Evolutionary conservation across 1,140 invertebrate species (phyloP), one percentile per base, ranked within the genome.

Genomic region (Anthonomus grandis): DNA sequence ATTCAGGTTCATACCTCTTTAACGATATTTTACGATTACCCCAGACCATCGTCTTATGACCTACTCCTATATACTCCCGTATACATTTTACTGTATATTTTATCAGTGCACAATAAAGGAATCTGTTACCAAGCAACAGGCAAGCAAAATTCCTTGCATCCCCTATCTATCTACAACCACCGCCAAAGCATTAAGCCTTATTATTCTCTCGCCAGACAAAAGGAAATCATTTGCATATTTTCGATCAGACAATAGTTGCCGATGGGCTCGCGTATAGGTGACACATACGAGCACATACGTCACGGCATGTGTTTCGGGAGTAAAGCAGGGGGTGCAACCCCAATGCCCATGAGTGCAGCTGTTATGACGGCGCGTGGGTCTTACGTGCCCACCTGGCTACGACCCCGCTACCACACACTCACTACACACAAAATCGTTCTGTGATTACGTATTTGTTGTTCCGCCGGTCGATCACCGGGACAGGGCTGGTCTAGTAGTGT

Each of bases 211-310:
- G 8, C 10, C 17, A 8, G 36, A 58, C 56, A 58, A 58, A 51
- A 41, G 48, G 37, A 46, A 51, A 41, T 51, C 53, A 65, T 65
- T 65, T 65, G 57, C 63, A 65, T 65, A 65, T 65, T 59, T 36
- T 23, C n/a, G 24, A 39, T 34, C 61, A 55, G 59, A 65, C 64
- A 65, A 65, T 65, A 48, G 61, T 50, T 25, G 52, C 58, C 55
- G 57, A 64, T 64, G 59, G 60, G 56, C 60, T 58, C 57, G 60
- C 59, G 62, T 62, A 66, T 62, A 67, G 61, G 60, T 64, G 65
- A 67, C 63, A 67, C 63, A 67, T 65, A 67, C 48, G 65, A 64
- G 52, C 61, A 57, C 65, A 66, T 67, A 67, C 65, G 65, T 67
- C 65, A 65, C 52, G 65, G 65, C 65, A 67, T 67, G 65, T 67